These are phyloP conservation scores for Phycodurus eques DNA, from an alignment of 2,113 vertebrate genomes.

Conservation along the genomic window DNA sequence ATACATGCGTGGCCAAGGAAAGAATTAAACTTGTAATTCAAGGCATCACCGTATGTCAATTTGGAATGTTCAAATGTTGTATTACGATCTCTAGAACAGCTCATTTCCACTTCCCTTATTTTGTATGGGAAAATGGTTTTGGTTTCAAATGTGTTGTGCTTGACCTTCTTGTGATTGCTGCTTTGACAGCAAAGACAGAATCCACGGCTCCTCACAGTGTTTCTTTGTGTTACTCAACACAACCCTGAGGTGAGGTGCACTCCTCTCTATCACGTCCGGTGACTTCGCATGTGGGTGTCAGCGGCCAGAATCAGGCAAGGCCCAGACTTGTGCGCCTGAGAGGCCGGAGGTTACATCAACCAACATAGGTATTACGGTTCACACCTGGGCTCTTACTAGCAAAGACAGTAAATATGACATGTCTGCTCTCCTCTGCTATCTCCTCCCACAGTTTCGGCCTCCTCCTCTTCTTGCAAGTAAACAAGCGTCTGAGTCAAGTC, in stretches of 20 bases:
- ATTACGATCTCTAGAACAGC: background rate
- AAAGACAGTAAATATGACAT: slow-evolving; percentile 64
- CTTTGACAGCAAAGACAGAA: slow-evolving; percentile 64
- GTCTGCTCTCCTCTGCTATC: slow-evolving; percentile 33
- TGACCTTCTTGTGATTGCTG: slow-evolving; percentile 49
- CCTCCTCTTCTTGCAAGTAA: slow-evolving; percentile 28
- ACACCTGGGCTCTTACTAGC: slow-evolving; percentile 67
- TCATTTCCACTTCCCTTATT: background rate
- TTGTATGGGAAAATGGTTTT: slow-evolving; percentile 1
- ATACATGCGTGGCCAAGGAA: too few species aligned
- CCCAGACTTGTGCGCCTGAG: slow-evolving; percentile 43
- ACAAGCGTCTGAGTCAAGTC: slow-evolving; percentile 42
- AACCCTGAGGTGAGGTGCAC: slow-evolving; percentile 43
- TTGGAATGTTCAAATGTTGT: background rate
- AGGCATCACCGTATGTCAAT: background rate
- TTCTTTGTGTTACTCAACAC: slow-evolving; percentile 67
- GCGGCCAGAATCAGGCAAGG: slow-evolving; percentile 71
- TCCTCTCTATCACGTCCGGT: slow-evolving; percentile 52
- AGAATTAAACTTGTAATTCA: too few species aligned
- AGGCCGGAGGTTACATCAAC: slow-evolving; percentile 79
- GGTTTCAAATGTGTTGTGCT: slow-evolving; percentile 24
- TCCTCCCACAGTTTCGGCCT: slow-evolving; percentile 13
- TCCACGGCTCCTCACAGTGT: slow-evolving; percentile 49
- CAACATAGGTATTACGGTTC: slow-evolving; percentile 71
- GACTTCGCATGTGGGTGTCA: slow-evolving; percentile 68